A percentile compares a stretch with the other conserved stretches of the same genome.
These are phyloP conservation scores for Bos javanicus DNA, from an alignment of 2,113 vertebrate species.

Conservation along the genomic window DNA sequence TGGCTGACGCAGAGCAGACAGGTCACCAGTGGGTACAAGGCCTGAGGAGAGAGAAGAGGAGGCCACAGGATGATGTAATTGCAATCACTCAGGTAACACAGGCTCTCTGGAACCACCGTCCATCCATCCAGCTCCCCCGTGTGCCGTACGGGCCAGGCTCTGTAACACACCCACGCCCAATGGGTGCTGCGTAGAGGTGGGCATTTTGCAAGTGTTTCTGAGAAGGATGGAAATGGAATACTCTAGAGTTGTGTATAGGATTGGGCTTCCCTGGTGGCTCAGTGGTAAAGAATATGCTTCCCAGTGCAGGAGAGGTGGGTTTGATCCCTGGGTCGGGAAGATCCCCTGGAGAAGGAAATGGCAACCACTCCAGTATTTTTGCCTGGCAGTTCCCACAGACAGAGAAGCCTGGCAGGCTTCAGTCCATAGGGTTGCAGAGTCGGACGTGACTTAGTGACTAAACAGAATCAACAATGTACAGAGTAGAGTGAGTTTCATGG, in stretches of 20 bases:
- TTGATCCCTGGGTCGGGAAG: not conserved
- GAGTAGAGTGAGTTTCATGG: not conserved
- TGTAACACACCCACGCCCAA: not conserved
- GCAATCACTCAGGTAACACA: constrained; percentile 33
- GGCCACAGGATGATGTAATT: constrained; percentile 9
- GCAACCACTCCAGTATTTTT: not conserved
- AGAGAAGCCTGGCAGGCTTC: not conserved
- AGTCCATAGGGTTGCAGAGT: not conserved
- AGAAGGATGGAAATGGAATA: not conserved
- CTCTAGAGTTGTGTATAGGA: not conserved
- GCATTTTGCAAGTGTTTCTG: not conserved
- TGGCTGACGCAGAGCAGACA: constrained; percentile 99
- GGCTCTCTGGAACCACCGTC: not conserved
- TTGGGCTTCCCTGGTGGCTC: not conserved
- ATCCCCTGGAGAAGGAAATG: not conserved
- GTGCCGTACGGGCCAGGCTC: not conserved
- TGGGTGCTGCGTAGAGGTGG: not conserved
- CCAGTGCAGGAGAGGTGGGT: not conserved
- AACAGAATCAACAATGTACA: not conserved
- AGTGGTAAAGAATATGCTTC: not conserved
- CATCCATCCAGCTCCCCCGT: not conserved
- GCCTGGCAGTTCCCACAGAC: not conserved
- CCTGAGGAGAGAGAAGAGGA: constrained; percentile 82
- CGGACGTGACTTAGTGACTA: not conserved
- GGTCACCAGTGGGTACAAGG: constrained; percentile 96